Conservation (phyloP, 53 echinoderm and acorn worm species). For the Mesocentrotus franciscanus region DNA sequence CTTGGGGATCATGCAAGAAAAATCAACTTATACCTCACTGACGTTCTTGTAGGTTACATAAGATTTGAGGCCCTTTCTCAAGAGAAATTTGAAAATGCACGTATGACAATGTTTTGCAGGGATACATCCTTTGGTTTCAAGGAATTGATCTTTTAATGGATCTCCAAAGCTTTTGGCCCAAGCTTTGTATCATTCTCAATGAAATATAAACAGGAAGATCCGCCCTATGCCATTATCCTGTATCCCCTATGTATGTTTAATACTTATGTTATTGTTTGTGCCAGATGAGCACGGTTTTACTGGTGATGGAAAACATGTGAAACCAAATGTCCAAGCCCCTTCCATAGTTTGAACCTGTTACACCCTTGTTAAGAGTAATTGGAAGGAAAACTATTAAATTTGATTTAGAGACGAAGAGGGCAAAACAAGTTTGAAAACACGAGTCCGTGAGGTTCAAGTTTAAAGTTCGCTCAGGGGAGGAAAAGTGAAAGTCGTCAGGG, state of each 20-base stretch:
- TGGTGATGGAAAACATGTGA: not conserved
- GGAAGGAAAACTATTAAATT: constrained; percentile 30
- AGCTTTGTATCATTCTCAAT: not conserved
- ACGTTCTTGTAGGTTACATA: too few relatives aligned
- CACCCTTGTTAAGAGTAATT: not conserved
- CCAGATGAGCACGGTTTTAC: not conserved
- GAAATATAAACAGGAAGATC: not conserved
- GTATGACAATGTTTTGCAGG: too few relatives aligned
- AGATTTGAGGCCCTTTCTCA: too few relatives aligned
- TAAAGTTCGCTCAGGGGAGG: constrained; percentile 38
- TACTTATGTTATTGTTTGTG: not conserved
- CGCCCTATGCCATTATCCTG: not conserved
- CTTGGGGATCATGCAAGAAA: too few relatives aligned
- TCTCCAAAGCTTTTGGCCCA: too few relatives aligned
- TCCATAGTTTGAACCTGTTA: not conserved
- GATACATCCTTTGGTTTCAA: too few relatives aligned
- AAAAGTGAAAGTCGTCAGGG: constrained; percentile 49
- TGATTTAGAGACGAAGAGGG: constrained; percentile 19
- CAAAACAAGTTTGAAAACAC: constrained; percentile 49
- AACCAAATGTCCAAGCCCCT: not conserved
- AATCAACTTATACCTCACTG: too few relatives aligned
- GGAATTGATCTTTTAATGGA: too few relatives aligned
- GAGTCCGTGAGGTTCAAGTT: constrained; percentile 39
- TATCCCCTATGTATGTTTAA: not conserved
- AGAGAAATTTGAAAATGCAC: too few relatives aligned